phyloP scores from a whole-genome alignment of 2,113 vertebrate genomes.

The Lophius piscatorius region DNA sequence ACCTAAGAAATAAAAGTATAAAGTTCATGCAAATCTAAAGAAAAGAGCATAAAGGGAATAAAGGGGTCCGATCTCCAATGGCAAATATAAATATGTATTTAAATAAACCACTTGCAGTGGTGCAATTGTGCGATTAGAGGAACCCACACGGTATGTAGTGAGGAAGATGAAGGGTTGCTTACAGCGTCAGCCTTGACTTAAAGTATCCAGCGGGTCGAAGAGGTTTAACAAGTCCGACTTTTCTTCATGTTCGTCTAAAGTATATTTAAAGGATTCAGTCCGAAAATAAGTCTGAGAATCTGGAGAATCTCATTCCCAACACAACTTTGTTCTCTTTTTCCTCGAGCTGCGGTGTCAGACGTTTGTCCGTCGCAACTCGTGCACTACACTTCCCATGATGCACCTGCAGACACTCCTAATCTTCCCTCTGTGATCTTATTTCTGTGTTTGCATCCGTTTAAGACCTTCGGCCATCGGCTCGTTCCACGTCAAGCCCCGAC shows the following conservation, averaged over 20 bases:
- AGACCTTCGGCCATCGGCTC: constrained; percentile 23
- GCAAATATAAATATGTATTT: no score
- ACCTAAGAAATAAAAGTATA: no score
- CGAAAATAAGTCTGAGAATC: constrained; percentile 32
- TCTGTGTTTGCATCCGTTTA: constrained; percentile 16
- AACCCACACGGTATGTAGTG: no score
- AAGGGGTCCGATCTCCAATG: no score
- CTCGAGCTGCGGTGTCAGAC: constrained; percentile 13
- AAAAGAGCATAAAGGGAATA: no score
- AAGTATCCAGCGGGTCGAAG: no score
- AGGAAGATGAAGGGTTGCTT: no score
- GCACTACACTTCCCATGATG: neutral
- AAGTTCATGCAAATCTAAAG: no score
- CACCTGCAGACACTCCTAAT: neutral
- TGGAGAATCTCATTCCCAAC: constrained; percentile 41
- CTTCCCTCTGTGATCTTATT: neutral
- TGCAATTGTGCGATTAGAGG: no score
- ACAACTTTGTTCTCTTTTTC: constrained; percentile 38
- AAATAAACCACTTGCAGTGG: no score
- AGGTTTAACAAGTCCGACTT: no score
- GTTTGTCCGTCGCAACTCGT: neutral
- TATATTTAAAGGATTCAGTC: constrained; percentile 19
- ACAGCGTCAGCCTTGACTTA: no score
- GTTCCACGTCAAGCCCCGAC: constrained; percentile 19
- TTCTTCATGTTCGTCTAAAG: neutral